These are phyloP conservation scores for Dolichotis patagonum DNA, from an alignment of 2,113 vertebrate genomes.

Conservation along the genomic window DNA sequence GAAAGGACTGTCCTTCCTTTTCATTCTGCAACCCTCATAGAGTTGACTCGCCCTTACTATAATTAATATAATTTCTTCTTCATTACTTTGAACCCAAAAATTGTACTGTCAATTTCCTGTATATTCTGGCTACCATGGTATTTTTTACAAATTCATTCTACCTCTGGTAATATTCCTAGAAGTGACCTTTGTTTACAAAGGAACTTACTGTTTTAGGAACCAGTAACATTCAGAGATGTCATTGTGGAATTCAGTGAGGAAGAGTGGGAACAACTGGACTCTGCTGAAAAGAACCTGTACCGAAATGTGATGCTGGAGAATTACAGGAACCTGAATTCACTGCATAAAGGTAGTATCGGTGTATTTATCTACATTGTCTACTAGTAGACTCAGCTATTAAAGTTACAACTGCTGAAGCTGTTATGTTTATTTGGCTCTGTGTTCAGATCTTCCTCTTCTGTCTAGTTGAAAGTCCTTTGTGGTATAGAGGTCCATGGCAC, in stretches of 20 bases:
- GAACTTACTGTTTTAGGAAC: constrained; percentile 75
- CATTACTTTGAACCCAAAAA: neutral
- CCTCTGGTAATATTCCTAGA: neutral
- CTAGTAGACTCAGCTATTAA: neutral
- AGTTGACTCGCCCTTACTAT: neutral
- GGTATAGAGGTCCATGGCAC: neutral
- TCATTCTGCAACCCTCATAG: neutral
- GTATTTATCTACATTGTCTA: neutral
- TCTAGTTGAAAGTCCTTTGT: neutral
- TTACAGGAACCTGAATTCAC: constrained; percentile 56
- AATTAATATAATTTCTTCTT: constrained; percentile 7
- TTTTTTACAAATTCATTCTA: constrained; percentile 43
- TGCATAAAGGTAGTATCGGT: constrained; percentile 47
- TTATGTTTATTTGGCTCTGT: neutral
- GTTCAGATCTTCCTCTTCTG: neutral
- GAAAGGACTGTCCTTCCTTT: neutral
- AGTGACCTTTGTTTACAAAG: constrained; percentile 49
- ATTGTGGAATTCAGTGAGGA: constrained; percentile 75
- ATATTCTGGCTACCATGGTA: neutral
- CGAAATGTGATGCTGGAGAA: constrained; percentile 75
- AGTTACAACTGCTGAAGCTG: neutral
- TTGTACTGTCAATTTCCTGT: neutral
- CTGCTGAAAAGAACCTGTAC: constrained; percentile 60
- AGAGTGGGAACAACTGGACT: constrained; percentile 68
- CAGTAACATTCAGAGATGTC: constrained; percentile 72